Percentiles rank a stretch among this genome's conserved stretches.
Conservation (phyloP, 1,140 invertebrate species). For the Drosophila bipectinata region DNA sequence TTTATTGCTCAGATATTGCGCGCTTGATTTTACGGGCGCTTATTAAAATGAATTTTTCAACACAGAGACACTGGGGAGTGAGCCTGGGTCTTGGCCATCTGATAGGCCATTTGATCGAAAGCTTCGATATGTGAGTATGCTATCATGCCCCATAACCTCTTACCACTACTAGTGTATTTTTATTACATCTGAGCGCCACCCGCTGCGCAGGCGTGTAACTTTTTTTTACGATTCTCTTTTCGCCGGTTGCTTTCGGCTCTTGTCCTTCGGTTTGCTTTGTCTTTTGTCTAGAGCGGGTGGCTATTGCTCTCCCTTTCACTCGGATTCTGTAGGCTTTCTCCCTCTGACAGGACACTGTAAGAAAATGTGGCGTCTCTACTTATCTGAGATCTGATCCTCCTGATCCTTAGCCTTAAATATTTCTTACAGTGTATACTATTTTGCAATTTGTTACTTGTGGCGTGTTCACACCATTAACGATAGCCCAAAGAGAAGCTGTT, state of each 20-base stretch:
- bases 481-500: conserved; percentile 35
- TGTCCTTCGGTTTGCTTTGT: conserved; percentile 47
- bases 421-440: background rate
- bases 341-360: background rate
- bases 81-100: conserved; percentile 29
- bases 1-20: conserved; percentile 78
- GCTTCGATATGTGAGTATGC: conserved; percentile 68
- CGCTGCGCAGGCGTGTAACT: conserved; percentile 77
- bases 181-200: conserved; percentile 71
- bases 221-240: conserved; percentile 53
- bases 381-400: too few relatives aligned
- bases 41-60: conserved; percentile 82
- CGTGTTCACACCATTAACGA: conserved; percentile 77
- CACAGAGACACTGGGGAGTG: conserved; percentile 22
- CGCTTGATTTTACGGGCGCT: conserved; percentile 75
- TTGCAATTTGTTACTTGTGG: conserved; percentile 67
- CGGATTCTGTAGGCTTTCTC: background rate
- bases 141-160: conserved; percentile 20
- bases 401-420: background rate
- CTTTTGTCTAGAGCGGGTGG: conserved; percentile 55
- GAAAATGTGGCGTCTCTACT: background rate
- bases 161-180: conserved; percentile 29
- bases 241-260: conserved; percentile 11
- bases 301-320: background rate
- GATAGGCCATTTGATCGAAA: conserved; percentile 77